Base-by-base conservation (phyloP, 2,797 vertebrate genomes). In the Babyrousa celebensis region DNA sequence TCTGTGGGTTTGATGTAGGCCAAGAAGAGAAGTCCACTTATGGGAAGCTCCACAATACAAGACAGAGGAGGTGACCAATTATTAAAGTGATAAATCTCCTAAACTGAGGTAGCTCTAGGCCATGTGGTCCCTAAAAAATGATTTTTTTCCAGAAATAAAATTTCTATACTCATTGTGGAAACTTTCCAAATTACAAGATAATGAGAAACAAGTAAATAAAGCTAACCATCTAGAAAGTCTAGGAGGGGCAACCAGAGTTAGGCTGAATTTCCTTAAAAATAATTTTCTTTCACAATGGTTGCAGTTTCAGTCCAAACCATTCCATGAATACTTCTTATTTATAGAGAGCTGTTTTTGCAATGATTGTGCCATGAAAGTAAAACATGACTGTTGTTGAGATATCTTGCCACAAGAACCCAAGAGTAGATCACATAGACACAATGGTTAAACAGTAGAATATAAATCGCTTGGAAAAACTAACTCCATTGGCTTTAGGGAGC, bases 151-250 rank as follows among this genome's bases (percentile, higher is more conserved):
- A 9, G 36, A 48, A 70, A 48, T 29, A 79, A 72, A 89, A 68
- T 20, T 5, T 21, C 15, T 29, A 74, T n/a, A 65, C 0, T 56
- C 15, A 67, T 21, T 18, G 2, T 70, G 68, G 56, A 58, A 89
- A 85, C 27, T 16, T 84, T 75, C 79, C 52, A 75, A 82, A 58
- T 7, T 58, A 58, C 8, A 58, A 14, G 29, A 74, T 36, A 71
- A 56, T 85, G 62, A 88, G 27, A 84, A 96, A 71, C 23, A 62
- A 89, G 62, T 68, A 36, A 90, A 77, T 21, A 63, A 85, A 74
- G 5, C 12, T 78, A n/a, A 27, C 67, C 36, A 25, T 79, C 17
- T 86, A 58, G 25, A 80, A 79, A 93, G 58, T 32, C 5, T 4
- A 89, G 23, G 54, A 10, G 12, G 84, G 25, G 85, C 20, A 62